Evolutionary conservation across 2,888 invertebrate species (phyloP), one percentile per base, ranked within the genome.

Genomic region (Anagyrus pseudococci): DNA sequence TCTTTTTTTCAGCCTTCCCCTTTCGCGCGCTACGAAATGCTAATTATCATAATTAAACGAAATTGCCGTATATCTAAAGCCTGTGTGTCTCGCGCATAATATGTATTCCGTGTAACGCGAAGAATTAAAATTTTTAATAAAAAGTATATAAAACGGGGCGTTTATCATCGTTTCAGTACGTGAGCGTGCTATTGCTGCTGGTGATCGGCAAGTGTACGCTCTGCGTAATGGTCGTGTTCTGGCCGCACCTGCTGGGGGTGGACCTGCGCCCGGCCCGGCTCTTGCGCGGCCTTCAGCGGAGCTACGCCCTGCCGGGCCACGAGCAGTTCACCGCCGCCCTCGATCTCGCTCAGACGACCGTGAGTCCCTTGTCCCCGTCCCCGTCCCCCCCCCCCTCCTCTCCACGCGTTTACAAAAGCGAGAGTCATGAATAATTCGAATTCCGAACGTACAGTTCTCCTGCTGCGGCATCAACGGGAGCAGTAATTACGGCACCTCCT

Each of bases 381-480:
- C 1, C 7, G 47, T 23, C 22, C 0, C 22, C 19, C 13, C 15
- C 23, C 10, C n/a, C 1, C 2, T 43, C 2, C 1, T 40, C 17
- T 48, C 19, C 23, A n/a, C n/a, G n/a, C n/a, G n/a, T n/a, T 6
- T 6, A 1, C 20, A 44, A 22, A 23, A 48, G 15, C 23, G 2
- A 23, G n/a, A 49, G 10, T 23, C 4, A 26, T 47, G 47, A 7
- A 20, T 20, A 48, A 2, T 20, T 4, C n/a, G n/a, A 19, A 43
- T 44, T 15, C 29, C 49, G 3, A 29, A 33, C 33, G 13, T 46
- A 25, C 78, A 91, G 91, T 87, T 92, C 76, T 85, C 88, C 61
- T 93, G 93, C 75, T 93, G 93, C 77, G 93, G 92, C 25, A 89
- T 93, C 79, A 86, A 87, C 50, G 88, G 88, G 70, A 89, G 90